Evolutionary conservation across 2,888 invertebrate species (phyloP).

Genomic region (Drosophila tripunctata): DNA sequence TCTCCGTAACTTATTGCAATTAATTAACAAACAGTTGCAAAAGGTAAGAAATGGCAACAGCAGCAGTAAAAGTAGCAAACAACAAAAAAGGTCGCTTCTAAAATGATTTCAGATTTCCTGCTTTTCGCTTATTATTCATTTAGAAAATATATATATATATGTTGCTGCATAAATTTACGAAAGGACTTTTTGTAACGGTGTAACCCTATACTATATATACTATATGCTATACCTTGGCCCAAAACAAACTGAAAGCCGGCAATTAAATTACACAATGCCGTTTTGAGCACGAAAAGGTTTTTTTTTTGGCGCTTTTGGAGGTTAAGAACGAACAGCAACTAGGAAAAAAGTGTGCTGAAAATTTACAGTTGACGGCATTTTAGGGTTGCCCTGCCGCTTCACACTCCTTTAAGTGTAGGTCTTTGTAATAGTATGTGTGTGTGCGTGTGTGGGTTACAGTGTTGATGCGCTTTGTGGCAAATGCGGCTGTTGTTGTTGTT

Average conservation of each 20-base stretch:
- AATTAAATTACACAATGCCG: constrained; percentile 64
- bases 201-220: background rate
- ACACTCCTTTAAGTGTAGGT: too few species aligned
- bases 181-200: constrained; percentile 19
- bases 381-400: constrained; percentile 40
- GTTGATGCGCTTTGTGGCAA: constrained; percentile 50
- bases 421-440: constrained; percentile 2
- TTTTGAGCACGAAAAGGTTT: constrained; percentile 45
- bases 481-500: background rate
- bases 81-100: constrained; percentile 22
- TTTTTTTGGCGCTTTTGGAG: constrained; percentile 3
- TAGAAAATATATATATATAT: constrained; percentile 33
- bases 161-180: constrained; percentile 43
- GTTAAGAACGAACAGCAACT: constrained; percentile 16
- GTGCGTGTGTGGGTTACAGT: constrained; percentile 20
- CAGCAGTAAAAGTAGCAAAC: background rate
- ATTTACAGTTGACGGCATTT: constrained; percentile 65
- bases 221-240: too few species aligned
- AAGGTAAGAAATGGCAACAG: background rate
- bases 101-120: constrained; percentile 38
- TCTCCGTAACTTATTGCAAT: constrained; percentile 59
- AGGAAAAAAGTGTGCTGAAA: constrained; percentile 31
- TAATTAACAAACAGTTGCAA: constrained; percentile 57
- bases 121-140: constrained; percentile 53
- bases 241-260: constrained; percentile 23